Conservation (phyloP, 2,888 invertebrate species). For the Drosophila pseudotalamancana region DNA sequence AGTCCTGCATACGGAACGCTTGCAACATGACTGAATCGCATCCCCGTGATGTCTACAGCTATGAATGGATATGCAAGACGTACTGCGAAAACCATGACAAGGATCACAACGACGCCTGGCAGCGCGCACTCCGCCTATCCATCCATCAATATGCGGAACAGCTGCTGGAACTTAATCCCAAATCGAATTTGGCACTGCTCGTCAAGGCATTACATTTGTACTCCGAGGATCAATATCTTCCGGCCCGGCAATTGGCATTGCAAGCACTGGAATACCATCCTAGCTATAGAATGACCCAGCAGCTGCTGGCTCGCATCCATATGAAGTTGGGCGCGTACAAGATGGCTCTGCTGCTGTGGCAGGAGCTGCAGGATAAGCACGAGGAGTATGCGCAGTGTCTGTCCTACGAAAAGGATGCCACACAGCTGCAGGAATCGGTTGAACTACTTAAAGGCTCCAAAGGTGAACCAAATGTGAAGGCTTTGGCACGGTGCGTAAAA, state of each 20-base stretch:
- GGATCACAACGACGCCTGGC: conserved; percentile 36
- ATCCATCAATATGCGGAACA: conserved; percentile 85
- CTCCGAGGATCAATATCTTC: conserved; percentile 85
- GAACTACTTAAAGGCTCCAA: conserved; percentile 78
- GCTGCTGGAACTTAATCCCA: conserved; percentile 86
- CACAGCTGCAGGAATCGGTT: conserved; percentile 85
- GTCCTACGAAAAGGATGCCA: conserved; percentile 64
- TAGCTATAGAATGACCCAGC: conserved; percentile 84
- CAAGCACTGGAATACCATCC: conserved; percentile 84
- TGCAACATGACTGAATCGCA: conserved; percentile 85
- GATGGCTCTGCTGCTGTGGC: conserved; percentile 82
- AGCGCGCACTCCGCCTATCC: conserved; percentile 49
- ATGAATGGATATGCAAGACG: conserved; percentile 88
- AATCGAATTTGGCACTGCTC: conserved; percentile 87
- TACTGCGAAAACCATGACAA: conserved; percentile 85
- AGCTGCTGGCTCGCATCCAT: conserved; percentile 85
- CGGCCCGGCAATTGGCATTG: conserved; percentile 85
- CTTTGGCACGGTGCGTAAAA: conserved; percentile 72
- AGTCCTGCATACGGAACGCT: conserved; percentile 84
- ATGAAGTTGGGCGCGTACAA: conserved; percentile 85
- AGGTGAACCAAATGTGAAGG: conserved; percentile 37
- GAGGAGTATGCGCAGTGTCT: conserved; percentile 70
- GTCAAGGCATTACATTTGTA: conserved; percentile 87
- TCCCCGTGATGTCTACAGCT: conserved; percentile 85
- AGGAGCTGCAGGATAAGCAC: conserved; percentile 52